Base-by-base conservation (phyloP, 92 coral and sea anemone genomes). In the Isaurus tuberculatus region DNA sequence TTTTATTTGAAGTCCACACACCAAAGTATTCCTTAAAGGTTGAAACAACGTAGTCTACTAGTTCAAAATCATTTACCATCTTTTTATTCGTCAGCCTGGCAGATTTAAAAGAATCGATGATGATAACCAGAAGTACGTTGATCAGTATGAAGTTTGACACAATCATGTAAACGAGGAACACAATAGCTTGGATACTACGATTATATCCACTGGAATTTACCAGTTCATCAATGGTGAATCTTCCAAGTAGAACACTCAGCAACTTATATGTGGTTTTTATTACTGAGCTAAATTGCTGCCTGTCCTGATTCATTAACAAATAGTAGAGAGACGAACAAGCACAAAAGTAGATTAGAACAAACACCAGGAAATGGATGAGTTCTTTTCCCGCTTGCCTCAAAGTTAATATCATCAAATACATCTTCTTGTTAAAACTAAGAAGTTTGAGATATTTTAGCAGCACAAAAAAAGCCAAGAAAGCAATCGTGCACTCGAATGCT, bases 401-500 rank as follows among this genome's bases (percentile, higher is more conserved):
- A 17, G 99, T 97, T 30, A 82, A 89, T 5, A 97, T 89, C 29
- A 97, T 88, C 0, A 94, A 87, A 55, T 88, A 97, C 91, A 97
- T 97, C 34, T 95, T 82, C 37, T 92, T 92, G 90, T 97, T 97
- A 88, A 97, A 97, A 30, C 89, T 92, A 40, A 97, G 81, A 13
- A 97, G 83, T 37, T 93, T 92, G 30, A 97, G 79, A 60, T 94
- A 85, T 69, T 97, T 97, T 15, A 94, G 43, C 16, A 87, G 88
- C 0, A 88, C 79, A 23, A 84, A 75, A 79, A 94, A 97, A 17
- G 88, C 92, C 0, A 91, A 65, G 46, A 91, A 75, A 6, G 93
- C 99, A 49, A 97, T 85, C 63, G 87, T 77, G 80, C 85, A 87
- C 79, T 97, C 99, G 43, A 97, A 89, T 58, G 89, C 57, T 31